phyloP scores from a whole-genome alignment of 2,113 vertebrate genomes.

The Ibidorhyncha struthersii region DNA sequence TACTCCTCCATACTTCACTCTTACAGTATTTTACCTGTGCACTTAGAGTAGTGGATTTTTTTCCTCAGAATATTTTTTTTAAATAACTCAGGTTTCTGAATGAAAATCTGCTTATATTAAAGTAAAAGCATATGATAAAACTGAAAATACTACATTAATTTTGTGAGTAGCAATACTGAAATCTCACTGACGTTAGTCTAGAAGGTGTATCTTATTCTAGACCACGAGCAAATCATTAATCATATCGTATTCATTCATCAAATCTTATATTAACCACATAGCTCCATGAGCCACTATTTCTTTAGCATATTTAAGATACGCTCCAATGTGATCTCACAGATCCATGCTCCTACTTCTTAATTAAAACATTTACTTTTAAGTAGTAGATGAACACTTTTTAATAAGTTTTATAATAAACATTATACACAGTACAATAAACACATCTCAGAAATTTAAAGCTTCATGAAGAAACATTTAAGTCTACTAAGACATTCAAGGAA shows the following conservation, averaged over 20 bases:
- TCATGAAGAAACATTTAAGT: not conserved
- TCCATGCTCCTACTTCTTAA: not conserved
- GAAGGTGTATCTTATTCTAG: not conserved
- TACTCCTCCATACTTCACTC: not conserved
- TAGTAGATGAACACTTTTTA: not conserved
- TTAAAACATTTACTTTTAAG: not conserved
- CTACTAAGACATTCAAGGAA: not conserved
- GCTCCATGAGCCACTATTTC: not conserved
- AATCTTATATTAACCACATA: not conserved
- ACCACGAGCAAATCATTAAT: fast-evolving
- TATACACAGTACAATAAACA: not conserved
- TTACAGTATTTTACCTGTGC: fast-evolving
- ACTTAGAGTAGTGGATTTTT: fast-evolving
- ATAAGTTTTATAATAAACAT: not conserved
- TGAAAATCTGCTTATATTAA: not conserved
- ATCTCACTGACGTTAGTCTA: not conserved
- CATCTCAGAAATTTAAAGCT: not conserved
- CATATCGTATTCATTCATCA: not conserved
- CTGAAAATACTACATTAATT: not conserved
- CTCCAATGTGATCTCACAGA: not conserved
- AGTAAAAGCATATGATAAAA: not conserved
- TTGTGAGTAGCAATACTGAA: not conserved
- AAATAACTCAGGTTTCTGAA: not conserved
- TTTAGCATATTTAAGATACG: not conserved
- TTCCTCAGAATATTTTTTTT: not conserved